Percentiles rank a stretch among this genome's conserved stretches.
phyloP scores from a whole-genome alignment of 2,888 invertebrate genomes.

The Ectemnius cavifrons region DNA sequence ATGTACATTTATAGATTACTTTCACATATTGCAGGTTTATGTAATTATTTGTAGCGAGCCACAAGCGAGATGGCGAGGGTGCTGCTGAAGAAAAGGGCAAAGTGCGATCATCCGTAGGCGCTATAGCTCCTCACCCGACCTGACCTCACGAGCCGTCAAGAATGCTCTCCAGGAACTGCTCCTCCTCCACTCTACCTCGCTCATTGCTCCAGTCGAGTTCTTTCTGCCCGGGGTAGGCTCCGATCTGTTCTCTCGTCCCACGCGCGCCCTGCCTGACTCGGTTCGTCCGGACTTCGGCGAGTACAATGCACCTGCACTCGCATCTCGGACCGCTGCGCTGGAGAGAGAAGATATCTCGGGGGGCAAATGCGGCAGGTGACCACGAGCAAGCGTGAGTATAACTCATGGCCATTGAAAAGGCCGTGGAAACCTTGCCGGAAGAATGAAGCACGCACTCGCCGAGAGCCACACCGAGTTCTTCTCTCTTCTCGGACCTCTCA shows the following conservation, averaged over 20 bases:
- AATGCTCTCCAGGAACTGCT: constrained; percentile 31
- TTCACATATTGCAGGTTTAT: constrained; percentile 58
- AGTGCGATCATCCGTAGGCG: constrained; percentile 52
- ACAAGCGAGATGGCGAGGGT: constrained; percentile 31
- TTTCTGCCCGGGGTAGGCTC: constrained; percentile 15
- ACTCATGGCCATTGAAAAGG: constrained; percentile 57
- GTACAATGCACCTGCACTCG: constrained; percentile 59
- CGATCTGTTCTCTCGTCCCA: constrained; percentile 23
- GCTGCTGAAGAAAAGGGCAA: constrained; percentile 37
- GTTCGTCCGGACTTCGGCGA: constrained; percentile 39
- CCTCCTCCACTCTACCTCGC: constrained; percentile 9
- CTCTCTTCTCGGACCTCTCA: not conserved
- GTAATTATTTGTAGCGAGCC: constrained; percentile 61
- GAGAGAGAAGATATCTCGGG: constrained; percentile 46
- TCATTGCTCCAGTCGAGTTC: constrained; percentile 18
- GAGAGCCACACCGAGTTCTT: constrained; percentile 14
- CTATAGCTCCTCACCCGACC: constrained; percentile 39
- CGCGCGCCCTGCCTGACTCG: constrained; percentile 20
- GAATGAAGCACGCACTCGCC: constrained; percentile 52
- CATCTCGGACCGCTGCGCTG: constrained; percentile 28
- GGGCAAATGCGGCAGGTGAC: constrained; percentile 58
- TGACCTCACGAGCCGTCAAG: constrained; percentile 47
- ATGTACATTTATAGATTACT: no score
- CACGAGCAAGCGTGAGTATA: constrained; percentile 52
- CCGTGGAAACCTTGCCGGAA: constrained; percentile 39